Percentiles rank a stretch among this genome's conserved stretches.
These are phyloP conservation scores for Acleris emargana DNA, from an alignment of 2,888 invertebrate genomes.

Conservation along the genomic window DNA sequence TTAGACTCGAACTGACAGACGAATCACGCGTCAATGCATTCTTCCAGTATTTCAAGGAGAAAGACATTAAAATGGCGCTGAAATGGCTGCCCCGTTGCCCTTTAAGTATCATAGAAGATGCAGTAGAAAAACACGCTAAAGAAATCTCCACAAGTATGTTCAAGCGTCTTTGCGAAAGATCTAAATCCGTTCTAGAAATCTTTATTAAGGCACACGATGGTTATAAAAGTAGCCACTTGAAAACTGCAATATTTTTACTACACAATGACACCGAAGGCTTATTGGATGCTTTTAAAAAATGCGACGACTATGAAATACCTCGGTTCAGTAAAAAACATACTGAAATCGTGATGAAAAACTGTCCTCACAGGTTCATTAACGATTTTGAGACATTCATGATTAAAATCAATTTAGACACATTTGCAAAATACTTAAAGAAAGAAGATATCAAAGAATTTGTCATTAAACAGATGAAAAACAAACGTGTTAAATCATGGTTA, in stretches of 20 bases:
- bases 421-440: slow-evolving; percentile 57
- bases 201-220: slow-evolving; percentile 16
- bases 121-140: slow-evolving; percentile 26
- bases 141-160: slow-evolving; percentile 32
- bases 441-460: slow-evolving; percentile 47
- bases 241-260: slow-evolving; percentile 19
- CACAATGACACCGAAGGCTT: slow-evolving; percentile 17
- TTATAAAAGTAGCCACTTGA: slow-evolving; percentile 8
- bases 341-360: slow-evolving; percentile 36
- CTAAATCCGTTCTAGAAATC: slow-evolving; percentile 35
- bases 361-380: slow-evolving; percentile 32
- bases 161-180: slow-evolving; percentile 37
- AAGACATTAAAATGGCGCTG: slow-evolving; percentile 45
- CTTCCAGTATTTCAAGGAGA: slow-evolving; percentile 54
- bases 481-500: slow-evolving; percentile 41
- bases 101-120: slow-evolving; percentile 29
- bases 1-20: slow-evolving; percentile 61
- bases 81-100: slow-evolving; percentile 48
- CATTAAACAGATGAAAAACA: slow-evolving; percentile 28
- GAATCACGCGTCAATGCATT: slow-evolving; percentile 60
- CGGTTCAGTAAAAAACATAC: slow-evolving; percentile 36
- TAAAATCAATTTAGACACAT: slow-evolving; percentile 55
- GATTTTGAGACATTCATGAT: slow-evolving; percentile 47
- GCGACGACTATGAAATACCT: slow-evolving; percentile 15
- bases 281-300: slow-evolving; percentile 31